Evolutionary conservation across 2,113 vertebrate genomes (phyloP), one percentile per base, ranked within the genome.

Genomic region (Hyla sarda): DNA sequence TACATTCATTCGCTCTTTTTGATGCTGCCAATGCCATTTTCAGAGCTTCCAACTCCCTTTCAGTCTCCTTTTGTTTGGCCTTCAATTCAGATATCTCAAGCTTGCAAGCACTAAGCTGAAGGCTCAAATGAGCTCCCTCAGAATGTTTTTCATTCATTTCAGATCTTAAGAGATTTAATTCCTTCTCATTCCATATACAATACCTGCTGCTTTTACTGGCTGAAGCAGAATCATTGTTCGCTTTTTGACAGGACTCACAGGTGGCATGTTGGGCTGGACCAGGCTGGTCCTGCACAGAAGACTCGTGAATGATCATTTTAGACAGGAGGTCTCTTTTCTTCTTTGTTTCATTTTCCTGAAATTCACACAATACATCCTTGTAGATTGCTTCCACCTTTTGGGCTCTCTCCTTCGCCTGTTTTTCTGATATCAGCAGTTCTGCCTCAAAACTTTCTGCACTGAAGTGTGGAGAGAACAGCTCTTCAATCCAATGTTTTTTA

Each of bases 401-500:
- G 67, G 56, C 72, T 76, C 88, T 88, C 30, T 88, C 82, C 58
- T 32, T 82, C 75, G 77, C 19, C 14, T 82, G 0, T 79, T 90
- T 90, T 90, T 93, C 89, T 52, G 88, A 90, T 37, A 78, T 83
- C 85, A 87, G 65, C 34, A 87, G 73, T 71, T 89, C 83, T 11
- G 54, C 76, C 28, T 84, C 65, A 87, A 85, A 89, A 69, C 28
- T 9, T 54, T 88, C 88, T 67, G 84, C 48, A 28, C 82, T 91
- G 75, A 91, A 92, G 87, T 37, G 23, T 76, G 91, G 91, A 78
- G 85, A 48, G 86, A 90, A 87, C 17, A 89, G 87, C 9, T 90
- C 89, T 83, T 93, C 88, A 37, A 93, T 89, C 90, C 90, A 90
- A 62, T 91, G 82, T 60, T 91, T 89, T 84, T 62, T 85, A 83